A percentile compares a stretch with the other conserved stretches of the same genome.
Conservation (phyloP, 2,113 vertebrate species). For the Anguilla rostrata region DNA sequence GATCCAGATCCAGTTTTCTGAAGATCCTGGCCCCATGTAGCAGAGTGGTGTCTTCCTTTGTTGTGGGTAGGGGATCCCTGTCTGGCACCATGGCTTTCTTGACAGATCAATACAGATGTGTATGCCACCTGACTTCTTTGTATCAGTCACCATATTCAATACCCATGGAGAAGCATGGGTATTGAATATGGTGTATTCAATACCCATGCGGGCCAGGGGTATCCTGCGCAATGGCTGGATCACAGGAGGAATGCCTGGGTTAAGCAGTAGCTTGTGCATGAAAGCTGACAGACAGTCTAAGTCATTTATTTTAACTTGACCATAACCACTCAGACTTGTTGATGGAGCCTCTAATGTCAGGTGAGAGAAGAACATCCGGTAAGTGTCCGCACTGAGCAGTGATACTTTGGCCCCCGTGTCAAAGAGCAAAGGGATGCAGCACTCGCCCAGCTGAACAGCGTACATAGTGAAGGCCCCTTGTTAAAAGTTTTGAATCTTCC, state of each 20-base stretch:
- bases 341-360: not conserved
- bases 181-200: no score
- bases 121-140: conserved; percentile 15
- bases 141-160: conserved; percentile 20
- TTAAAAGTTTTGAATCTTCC: no score
- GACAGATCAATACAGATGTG: conserved; percentile 19
- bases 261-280: not conserved
- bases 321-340: conserved; percentile 12
- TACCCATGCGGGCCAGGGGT: conserved; percentile 16
- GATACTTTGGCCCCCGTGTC: conserved; percentile 24
- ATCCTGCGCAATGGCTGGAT: conserved; percentile 17
- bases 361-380: not conserved
- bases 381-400: conserved; percentile 18
- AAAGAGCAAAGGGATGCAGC: conserved; percentile 24
- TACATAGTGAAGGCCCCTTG: no score
- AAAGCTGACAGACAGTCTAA: conserved; percentile 19
- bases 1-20: no score
- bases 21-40: conserved; percentile 30
- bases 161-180: conserved; percentile 26
- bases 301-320: not conserved
- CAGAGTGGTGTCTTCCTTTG: conserved; percentile 26
- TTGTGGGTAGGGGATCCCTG: conserved; percentile 26
- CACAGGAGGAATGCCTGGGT: not conserved
- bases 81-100: conserved; percentile 27
- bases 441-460: no score